Conservation (phyloP, 2,113 vertebrate species). For the Genyomyrus donnyi region DNA sequence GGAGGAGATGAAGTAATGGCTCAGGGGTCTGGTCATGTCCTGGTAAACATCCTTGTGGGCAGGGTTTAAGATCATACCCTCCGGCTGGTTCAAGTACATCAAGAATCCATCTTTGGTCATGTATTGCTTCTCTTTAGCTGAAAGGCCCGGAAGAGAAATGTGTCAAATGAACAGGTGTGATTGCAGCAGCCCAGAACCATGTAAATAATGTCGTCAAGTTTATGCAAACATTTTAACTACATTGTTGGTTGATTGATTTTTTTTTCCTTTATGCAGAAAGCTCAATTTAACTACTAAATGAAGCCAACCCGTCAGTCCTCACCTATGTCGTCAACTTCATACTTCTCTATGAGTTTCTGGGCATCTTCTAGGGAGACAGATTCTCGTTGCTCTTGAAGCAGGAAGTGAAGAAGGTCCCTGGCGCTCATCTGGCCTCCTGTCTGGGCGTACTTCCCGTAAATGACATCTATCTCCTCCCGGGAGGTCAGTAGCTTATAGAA, state of each 20-base stretch:
- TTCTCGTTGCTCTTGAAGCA: conserved; percentile 70
- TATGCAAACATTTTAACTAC: not conserved
- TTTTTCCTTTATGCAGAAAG: not conserved
- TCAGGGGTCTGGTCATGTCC: conserved; percentile 90
- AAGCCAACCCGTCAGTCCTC: conserved; percentile 31
- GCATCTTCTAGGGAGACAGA: conserved; percentile 59
- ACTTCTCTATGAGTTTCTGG: conserved; percentile 72
- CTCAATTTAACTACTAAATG: not conserved
- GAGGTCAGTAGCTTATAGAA: conserved; percentile 85
- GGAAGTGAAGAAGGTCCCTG: conserved; percentile 70
- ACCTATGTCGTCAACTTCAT: conserved; percentile 80
- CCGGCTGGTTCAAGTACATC: conserved; percentile 74
- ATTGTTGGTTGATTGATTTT: not conserved
- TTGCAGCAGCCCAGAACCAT: not conserved
- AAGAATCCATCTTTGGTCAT: conserved; percentile 94
- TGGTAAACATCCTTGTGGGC: conserved; percentile 73
- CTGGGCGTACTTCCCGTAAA: conserved; percentile 64
- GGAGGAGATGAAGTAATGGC: conserved; percentile 89
- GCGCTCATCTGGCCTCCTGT: conserved; percentile 62
- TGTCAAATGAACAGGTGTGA: not conserved
- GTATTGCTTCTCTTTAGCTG: conserved; percentile 72
- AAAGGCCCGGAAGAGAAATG: not conserved
- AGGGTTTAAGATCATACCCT: conserved; percentile 67
- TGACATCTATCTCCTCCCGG: conserved; percentile 72
- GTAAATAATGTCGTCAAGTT: not conserved